Base-by-base conservation (phyloP, 1,140 invertebrate genomes). In the Drosophila kanapiae region DNA sequence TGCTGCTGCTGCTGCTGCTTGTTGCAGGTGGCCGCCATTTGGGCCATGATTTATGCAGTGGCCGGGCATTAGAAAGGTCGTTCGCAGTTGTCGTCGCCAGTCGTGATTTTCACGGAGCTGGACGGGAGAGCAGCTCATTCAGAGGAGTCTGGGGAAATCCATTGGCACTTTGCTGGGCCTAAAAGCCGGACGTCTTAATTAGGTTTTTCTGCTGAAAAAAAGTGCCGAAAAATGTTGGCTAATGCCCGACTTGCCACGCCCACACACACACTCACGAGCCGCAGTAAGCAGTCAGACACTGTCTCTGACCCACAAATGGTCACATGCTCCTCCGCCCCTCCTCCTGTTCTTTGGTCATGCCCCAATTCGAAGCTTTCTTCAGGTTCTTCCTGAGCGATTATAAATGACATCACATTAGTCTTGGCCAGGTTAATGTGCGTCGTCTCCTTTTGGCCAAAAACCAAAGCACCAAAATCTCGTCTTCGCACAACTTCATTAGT, bases 341-440 rank as follows among this genome's bases (percentile, higher is more conserved):
- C 7, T 43, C 6, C 23, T 27, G 68, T 14, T 18, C 38, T 42
- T 54, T 37, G 58, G 54, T 47, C 51, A 38, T 61, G 69, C 75
- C 70, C 60, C 67, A 80, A 65, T 83, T 84, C 42, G 59, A 56
- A 29, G 72, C 65, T 72, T 63, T 71, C 62, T 90, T 83, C 67
- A 56, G 40, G 37, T 43, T 68, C 64, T 77, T 35, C 62, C 48
- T 33, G 62, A 56, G 56, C 48, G n/a, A 49, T 83, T 59, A 90
- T 54, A 90, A 91, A 90, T 90, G 63, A 51, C 48, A 35, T 42
- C 18, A n/a, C 78, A 90, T 90, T 90, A 71, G 63, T 90, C 86
- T 75, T 82, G 78, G 71, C 56, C 86, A 54, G 78, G 68, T 90
- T 82, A 90, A 91, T 79, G 85, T 91, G 85, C 77, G 83, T 88